These are phyloP conservation scores for Chalcosyrphus nemorum DNA, from an alignment of 2,888 invertebrate genomes.

Conservation along the genomic window DNA sequence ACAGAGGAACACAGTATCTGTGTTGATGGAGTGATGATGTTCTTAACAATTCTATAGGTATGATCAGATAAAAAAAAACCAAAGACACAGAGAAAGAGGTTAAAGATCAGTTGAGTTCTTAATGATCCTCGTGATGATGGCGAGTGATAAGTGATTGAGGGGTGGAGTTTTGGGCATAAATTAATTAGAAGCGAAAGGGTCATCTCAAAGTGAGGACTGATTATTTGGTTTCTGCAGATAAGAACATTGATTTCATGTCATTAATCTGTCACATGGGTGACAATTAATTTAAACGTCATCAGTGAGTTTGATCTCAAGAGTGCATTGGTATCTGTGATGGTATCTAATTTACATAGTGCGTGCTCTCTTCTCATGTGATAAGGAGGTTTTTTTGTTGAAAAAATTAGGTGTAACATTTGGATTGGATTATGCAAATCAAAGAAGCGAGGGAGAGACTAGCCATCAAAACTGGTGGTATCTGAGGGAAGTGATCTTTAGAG, in stretches of 20 bases:
- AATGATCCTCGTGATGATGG: constrained; percentile 50
- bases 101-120: constrained; percentile 44
- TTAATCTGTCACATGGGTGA: constrained; percentile 59
- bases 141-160: constrained; percentile 34
- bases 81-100: constrained; percentile 28
- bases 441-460: constrained; percentile 13
- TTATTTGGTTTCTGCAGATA: constrained; percentile 1
- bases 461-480: constrained; percentile 30
- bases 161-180: constrained; percentile 40
- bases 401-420: constrained; percentile 43
- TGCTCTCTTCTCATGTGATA: constrained; percentile 10
- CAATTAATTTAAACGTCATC: constrained; percentile 51
- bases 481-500: constrained; percentile 10
- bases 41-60: constrained; percentile 34
- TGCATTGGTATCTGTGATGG: constrained; percentile 19
- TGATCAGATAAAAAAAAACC: constrained; percentile 10
- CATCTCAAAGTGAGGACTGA: background rate
- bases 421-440: constrained; percentile 27
- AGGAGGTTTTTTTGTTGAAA: background rate
- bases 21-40: constrained; percentile 46
- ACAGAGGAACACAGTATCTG: background rate
- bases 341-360: constrained; percentile 45
- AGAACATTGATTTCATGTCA: constrained; percentile 6
- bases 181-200: constrained; percentile 42
- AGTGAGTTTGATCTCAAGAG: constrained; percentile 29